Evolutionary conservation across 2,888 invertebrate genomes (phyloP).

Genomic region (Folsomia manolachei): DNA sequence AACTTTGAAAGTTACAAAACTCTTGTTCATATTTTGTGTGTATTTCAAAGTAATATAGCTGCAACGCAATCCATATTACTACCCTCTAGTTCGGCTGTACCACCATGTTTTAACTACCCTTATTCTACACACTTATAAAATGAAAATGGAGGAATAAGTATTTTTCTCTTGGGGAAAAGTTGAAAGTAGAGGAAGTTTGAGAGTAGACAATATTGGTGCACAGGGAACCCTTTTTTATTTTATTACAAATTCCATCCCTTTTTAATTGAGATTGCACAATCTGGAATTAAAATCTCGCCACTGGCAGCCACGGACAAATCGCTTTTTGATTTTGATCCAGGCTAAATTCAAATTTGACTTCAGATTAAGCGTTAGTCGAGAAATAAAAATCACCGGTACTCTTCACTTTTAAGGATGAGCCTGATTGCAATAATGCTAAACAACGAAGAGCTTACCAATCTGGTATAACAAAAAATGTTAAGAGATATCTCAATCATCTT

Average conservation of each 20-base stretch:
- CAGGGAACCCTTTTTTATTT: not conserved
- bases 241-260: not conserved
- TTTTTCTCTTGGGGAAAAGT: constrained; percentile 10
- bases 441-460: too few relatives aligned
- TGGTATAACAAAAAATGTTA: too few relatives aligned
- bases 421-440: too few relatives aligned
- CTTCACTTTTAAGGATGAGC: too few relatives aligned
- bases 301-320: not conserved
- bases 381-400: not conserved
- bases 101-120: too few relatives aligned
- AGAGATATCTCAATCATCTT: too few relatives aligned
- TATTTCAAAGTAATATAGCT: too few relatives aligned
- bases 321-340: not conserved
- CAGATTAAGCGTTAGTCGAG: not conserved
- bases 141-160: constrained; percentile 22
- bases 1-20: too few relatives aligned
- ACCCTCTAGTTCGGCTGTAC: too few relatives aligned
- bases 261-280: not conserved
- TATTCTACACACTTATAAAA: too few relatives aligned
- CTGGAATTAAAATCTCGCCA: not conserved
- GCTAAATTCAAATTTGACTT: not conserved
- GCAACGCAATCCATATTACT: too few relatives aligned
- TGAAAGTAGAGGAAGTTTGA: not conserved
- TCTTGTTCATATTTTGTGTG: too few relatives aligned
- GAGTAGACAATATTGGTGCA: not conserved